Evolutionary conservation across 2,797 vertebrate species (phyloP), one percentile per base, ranked within the genome.

Genomic region (Myotis planiceps): DNA sequence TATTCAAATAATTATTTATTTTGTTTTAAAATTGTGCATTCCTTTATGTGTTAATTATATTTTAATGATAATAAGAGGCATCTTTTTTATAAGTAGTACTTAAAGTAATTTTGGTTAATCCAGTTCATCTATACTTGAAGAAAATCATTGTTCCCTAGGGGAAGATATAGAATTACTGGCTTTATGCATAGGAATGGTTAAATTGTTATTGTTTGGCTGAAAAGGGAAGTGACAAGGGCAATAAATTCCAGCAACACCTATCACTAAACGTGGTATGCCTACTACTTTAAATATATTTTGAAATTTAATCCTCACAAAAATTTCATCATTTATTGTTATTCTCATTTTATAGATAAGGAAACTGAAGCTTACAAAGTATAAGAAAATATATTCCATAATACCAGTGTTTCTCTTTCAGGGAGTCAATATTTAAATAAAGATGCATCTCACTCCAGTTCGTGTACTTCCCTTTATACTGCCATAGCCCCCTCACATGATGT

Each of bases 221-320:
- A 74, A 37, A 92, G 34, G 37, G 2, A 82, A 60, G 3, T 45
- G 3, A 72, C 60, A 6, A 82, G 10, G 3, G n/a, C 12, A 58
- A 25, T 82, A 75, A 84, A 69, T 84, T 76, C 5, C 9, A 49
- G 10, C 5, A 90, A 49, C 13, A 76, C 21, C 53, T 88, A 21
- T 60, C 66, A 76, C 6, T 76, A 53, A 53, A 76, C 53, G 4
- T 34, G 19, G 34, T 72, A 25, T 79, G 32, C 15, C 18, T 63
- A 21, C 21, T 13, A 21, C 19, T 53, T 18, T 55, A 47, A 18
- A 45, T 71, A 60, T 53, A 60, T 63, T 85, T 90, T 92, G 3
- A 60, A 92, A 76, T 95, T 74, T 69, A 82, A 92, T 87, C 90
- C 16, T 90, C 34, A 27, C 4, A 74, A 63, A 90, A 45, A 34